Percentiles rank a stretch among this genome's conserved stretches.
Evolutionary conservation across 2,113 vertebrate genomes (phyloP).

Genomic region (Hydropotes inermis): DNA sequence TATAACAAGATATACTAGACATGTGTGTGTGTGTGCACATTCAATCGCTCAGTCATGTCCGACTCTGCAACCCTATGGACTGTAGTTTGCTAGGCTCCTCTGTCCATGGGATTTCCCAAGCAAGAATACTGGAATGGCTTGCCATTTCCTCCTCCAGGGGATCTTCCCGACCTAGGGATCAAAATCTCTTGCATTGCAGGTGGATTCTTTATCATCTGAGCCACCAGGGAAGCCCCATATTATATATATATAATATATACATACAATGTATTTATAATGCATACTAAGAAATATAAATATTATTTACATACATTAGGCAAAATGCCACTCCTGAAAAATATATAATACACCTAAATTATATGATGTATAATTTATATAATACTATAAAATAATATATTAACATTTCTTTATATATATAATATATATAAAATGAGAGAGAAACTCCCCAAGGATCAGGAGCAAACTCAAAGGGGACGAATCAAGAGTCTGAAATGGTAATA

Average conservation of each 20-base stretch:
- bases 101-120: background rate
- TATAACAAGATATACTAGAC: background rate
- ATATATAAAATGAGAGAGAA: background rate
- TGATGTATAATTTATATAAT: background rate
- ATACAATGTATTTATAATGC: background rate
- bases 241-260: background rate
- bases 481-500: background rate
- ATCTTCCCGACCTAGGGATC: background rate
- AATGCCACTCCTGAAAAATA: background rate
- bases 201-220: background rate
- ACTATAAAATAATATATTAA: background rate
- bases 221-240: background rate
- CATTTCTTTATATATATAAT: background rate
- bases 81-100: background rate
- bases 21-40: accelerated
- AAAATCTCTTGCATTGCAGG: background rate
- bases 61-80: background rate
- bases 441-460: background rate
- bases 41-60: background rate
- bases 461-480: background rate
- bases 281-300: background rate
- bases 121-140: background rate
- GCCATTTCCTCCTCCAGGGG: background rate
- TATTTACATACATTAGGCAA: background rate
- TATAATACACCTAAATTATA: background rate